Evolutionary conservation across 2,888 invertebrate genomes (phyloP).

Genomic region (Lepidonotus clava): DNA sequence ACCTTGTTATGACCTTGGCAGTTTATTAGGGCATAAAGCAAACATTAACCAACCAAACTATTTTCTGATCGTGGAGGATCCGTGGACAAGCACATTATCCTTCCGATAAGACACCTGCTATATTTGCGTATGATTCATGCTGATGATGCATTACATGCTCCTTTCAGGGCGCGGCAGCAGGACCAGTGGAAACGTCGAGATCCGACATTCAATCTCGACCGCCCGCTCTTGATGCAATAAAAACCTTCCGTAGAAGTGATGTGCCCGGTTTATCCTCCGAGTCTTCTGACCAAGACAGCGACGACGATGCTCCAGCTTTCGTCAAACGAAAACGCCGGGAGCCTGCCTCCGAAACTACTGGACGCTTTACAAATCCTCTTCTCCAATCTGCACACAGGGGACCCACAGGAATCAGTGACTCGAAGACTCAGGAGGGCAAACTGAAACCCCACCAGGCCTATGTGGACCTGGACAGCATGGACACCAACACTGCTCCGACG

Average conservation of each 20-base stretch:
- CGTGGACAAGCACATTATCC: too few species aligned
- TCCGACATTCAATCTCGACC: not conserved
- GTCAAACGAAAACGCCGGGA: not conserved
- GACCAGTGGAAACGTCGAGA: not conserved
- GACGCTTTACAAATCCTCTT: constrained; percentile 3
- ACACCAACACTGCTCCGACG: not conserved
- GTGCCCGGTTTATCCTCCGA: constrained; percentile 19
- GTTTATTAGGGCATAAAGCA: too few species aligned
- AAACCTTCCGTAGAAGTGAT: constrained; percentile 11
- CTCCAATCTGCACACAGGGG: constrained; percentile 10
- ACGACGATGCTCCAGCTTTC: not conserved
- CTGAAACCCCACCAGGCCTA: not conserved
- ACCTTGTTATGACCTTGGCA: too few species aligned
- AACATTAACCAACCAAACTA: too few species aligned
- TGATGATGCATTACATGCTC: not conserved
- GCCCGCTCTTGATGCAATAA: not conserved
- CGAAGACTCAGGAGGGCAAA: not conserved
- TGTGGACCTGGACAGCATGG: not conserved
- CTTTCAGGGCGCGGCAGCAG: constrained; percentile 3
- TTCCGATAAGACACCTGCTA: too few species aligned
- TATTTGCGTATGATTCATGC: not conserved
- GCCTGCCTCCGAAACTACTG: not conserved
- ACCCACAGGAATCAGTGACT: not conserved
- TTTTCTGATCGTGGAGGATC: too few species aligned
- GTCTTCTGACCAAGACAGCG: not conserved